Evolutionary conservation across 2,888 invertebrate genomes (phyloP), one percentile per base, ranked within the genome.

Genomic region (Imbricaverruca yamaguchii): DNA sequence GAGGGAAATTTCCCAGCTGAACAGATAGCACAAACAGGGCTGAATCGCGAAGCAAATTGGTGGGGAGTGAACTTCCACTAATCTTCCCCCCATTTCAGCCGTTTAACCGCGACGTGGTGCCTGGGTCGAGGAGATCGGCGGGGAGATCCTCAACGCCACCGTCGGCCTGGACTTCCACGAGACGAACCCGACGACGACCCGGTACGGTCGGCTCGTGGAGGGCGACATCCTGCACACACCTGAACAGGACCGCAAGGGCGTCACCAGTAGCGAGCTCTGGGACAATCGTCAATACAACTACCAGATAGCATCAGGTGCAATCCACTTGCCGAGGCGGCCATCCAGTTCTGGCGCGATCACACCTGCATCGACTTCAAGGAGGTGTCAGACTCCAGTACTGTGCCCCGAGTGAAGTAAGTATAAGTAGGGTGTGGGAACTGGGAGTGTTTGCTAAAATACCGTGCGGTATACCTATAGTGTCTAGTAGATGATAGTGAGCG

Each of bases 231-330:
- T 78, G 56, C 18, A 9, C 13, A 12, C 25, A 12, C n/a, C 55
- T 1, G 77, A 55, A n/a, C 21, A 78, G 56, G 77, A 78, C n/a
- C 77, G 77, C 77, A 78, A 78, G n/a, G 77, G 10, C 55, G n/a
- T 56, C 13, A 0, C 55, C 55, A 10, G 21, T 9, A n/a, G 23
- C 8, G 1, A 56, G 21, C n/a, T 78, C 21, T 78, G 77, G 77
- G 11, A 55, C 9, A 56, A 78, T 21, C 9, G 77, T 0, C 55
- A 18, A 0, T 78, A 78, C 77, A 56, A 21, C 55, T 78, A 78
- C 56, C 18, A 56, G 23, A 78, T 78, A 10, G 0, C n/a, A 7
- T 6, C 7, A 55, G 77, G 21, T 3, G 55, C 77, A 7, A n/a
- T 4, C 18, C 11, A 9, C 18, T 39, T 25, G 18, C 18, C 18